Evolutionary conservation across 2,888 invertebrate species (phyloP), one percentile per base, ranked within the genome.

Genomic region (Parochlus steinenii): DNA sequence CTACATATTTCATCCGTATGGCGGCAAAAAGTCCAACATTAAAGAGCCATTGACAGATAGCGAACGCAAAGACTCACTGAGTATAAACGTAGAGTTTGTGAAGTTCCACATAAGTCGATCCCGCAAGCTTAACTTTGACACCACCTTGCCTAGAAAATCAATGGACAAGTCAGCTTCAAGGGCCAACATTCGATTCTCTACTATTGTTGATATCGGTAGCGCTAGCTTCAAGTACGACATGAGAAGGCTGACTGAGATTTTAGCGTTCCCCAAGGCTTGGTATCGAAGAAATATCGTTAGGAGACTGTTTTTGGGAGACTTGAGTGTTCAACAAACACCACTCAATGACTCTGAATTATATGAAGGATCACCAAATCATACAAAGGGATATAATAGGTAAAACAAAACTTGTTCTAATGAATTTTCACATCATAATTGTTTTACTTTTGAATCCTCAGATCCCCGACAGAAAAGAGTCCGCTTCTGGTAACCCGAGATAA

Each of bases 191-290:
- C 62, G 90, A 43, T 90, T 92, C 55, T 90, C 90, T 19, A 87
- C 90, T 2, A 87, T 93, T 44, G 78, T 90, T 48, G 92, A 93
- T 61, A 87, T 93, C 45, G 93, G 93, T 16, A 87, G 86, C 15
- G 90, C 90, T 7, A 87, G 86, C 16, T 97, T 98, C 60, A 93
- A 95, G 54, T 98, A 97, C 59, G 97, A 98, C 56, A 97, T 98
- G 93, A 71, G 97, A 22, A 71, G 97, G 1, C 61, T 98, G 42
- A 85, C 90, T 0, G 98, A 98, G 63, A 93, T 98, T 50, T 64
- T 98, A 39, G 92, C 93, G 1, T 95, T 98, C 56, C 97, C 97
- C 0, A 92, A 92, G 61, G 95, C 97, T 10, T 98, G 98, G 98
- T 98, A 98, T 59, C 66, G 95, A 3, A 71, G 89, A 24, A 85